These are phyloP conservation scores for Ammodramus savannarum DNA, from an alignment of 2,113 vertebrate genomes.

Conservation along the genomic window DNA sequence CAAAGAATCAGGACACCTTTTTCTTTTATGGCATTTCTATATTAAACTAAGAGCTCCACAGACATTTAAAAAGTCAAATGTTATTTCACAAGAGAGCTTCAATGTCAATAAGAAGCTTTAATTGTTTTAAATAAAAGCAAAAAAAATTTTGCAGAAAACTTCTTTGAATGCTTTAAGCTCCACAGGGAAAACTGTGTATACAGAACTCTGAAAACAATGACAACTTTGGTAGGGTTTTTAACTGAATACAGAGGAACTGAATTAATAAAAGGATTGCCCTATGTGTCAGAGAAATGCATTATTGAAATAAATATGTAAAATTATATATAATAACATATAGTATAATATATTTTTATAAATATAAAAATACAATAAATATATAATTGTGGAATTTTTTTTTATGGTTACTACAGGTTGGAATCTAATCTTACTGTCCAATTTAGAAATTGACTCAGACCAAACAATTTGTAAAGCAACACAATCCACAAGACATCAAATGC, in stretches of 20 bases:
- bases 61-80: background rate
- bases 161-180: background rate
- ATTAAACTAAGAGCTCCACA: background rate
- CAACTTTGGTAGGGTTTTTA: background rate
- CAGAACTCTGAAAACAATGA: background rate
- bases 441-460: slow-evolving; percentile 11
- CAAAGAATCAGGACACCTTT: background rate
- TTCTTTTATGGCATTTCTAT: background rate
- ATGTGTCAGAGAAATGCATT: background rate
- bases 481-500: background rate
- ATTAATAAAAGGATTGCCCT: background rate
- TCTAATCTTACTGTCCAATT: background rate
- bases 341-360: too few relatives aligned
- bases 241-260: background rate
- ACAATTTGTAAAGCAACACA: background rate
- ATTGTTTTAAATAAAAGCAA: background rate
- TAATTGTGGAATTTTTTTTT: background rate
- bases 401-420: background rate
- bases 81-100: background rate
- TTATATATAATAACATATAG: too few relatives aligned
- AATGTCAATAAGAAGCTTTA: background rate
- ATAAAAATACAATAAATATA: too few relatives aligned
- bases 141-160: background rate
- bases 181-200: background rate
- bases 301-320: background rate